These are phyloP conservation scores for Nemopilema nomurai DNA, from an alignment of 30 jellyfish, hydroid and myxozoan species.

Conservation along the genomic window DNA sequence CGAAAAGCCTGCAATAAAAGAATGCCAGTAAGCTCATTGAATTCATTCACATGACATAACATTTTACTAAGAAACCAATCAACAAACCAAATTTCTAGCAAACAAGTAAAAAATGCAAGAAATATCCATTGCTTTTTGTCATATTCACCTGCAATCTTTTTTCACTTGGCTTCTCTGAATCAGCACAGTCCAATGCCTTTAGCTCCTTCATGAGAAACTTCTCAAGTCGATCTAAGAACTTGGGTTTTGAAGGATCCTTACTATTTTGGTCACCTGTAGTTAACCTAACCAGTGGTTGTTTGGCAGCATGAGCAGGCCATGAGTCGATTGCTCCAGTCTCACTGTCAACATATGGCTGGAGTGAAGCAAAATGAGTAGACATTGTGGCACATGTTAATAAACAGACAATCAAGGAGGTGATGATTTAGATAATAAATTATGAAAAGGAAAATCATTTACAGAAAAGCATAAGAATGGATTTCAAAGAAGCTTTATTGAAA, in stretches of 20 bases:
- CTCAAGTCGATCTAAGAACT: slow-evolving; percentile 75
- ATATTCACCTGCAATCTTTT: slow-evolving; percentile 72
- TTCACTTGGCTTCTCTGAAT: slow-evolving; percentile 63
- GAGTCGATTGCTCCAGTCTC: slow-evolving; percentile 76
- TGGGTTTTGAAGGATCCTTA: slow-evolving; percentile 73
- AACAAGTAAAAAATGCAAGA: background rate
- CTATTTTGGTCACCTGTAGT: slow-evolving; percentile 18
- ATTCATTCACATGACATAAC: too few relatives aligned
- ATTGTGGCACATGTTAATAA: too few relatives aligned
- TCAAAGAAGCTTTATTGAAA: too few relatives aligned
- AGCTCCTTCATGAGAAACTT: slow-evolving; percentile 70
- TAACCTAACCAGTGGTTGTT: slow-evolving; percentile 22
- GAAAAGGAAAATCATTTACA: too few relatives aligned
- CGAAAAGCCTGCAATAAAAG: slow-evolving; percentile 84
- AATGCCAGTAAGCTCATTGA: too few relatives aligned
- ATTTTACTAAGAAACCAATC: too few relatives aligned
- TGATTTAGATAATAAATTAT: too few relatives aligned
- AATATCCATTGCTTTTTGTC: too few relatives aligned
- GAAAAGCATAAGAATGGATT: too few relatives aligned
- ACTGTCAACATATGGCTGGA: slow-evolving; percentile 85
- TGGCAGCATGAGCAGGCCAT: slow-evolving; percentile 94
- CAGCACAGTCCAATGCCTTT: slow-evolving; percentile 62
- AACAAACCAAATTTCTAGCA: background rate
- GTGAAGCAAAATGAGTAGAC: too few relatives aligned
- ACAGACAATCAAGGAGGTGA: too few relatives aligned